These are phyloP conservation scores for Benitochromis conjunctus DNA, from an alignment of 2,113 vertebrate species.

Conservation along the genomic window DNA sequence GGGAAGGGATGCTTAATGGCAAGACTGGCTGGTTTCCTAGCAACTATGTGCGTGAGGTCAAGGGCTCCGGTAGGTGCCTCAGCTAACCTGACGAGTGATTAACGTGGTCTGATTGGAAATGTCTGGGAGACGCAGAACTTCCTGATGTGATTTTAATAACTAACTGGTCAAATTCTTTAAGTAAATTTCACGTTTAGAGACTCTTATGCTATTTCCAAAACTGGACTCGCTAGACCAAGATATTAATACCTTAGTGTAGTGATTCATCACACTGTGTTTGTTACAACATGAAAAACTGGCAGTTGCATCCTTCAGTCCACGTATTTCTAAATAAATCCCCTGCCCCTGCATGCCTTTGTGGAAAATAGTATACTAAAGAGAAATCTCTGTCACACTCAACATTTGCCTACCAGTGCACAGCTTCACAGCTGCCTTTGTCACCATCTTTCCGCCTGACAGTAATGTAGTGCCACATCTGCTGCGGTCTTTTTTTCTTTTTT, in stretches of 20 bases:
- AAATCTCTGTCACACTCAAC: not conserved
- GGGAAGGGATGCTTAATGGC: conserved; percentile 89
- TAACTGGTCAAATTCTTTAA: not conserved
- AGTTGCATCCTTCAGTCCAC: not conserved
- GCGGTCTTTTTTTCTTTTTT: not conserved
- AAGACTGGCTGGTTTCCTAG: conserved; percentile 97
- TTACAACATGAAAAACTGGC: not conserved
- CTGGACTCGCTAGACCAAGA: not conserved
- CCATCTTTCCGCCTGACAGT: not conserved
- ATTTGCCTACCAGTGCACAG: not conserved
- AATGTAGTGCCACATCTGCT: conserved; percentile 1
- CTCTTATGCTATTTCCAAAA: not conserved
- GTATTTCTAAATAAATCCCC: not conserved
- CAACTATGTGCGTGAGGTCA: conserved; percentile 96
- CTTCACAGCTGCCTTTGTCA: not conserved
- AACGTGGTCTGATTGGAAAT: not conserved
- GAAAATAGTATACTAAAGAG: not conserved
- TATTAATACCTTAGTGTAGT: not conserved
- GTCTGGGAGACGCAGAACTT: not conserved
- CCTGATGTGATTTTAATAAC: not conserved
- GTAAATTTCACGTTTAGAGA: not conserved
- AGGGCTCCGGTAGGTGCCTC: conserved; percentile 84
- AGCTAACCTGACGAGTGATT: not conserved
- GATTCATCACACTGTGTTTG: not conserved
- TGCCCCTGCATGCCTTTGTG: not conserved